A percentile compares a stretch with the other conserved stretches of the same genome.
Conservation (phyloP, 2,888 invertebrate species). For the Petrophora chlorosata region DNA sequence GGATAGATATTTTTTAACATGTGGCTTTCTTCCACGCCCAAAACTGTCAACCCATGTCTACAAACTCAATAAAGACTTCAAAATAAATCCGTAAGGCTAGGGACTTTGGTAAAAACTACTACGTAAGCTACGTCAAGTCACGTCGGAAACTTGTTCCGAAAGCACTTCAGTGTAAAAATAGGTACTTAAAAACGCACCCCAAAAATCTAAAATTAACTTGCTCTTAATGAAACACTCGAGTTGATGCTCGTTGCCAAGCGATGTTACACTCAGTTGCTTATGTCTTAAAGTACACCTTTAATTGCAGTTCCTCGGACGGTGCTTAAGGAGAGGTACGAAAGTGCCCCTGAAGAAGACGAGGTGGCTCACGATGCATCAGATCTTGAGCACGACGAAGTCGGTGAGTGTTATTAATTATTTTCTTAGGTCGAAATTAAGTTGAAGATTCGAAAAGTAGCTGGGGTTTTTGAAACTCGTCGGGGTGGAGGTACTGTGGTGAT, state of each 20-base stretch:
- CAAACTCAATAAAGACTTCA: slow-evolving; percentile 40
- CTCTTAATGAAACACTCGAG: slow-evolving; percentile 54
- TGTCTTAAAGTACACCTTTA: slow-evolving; percentile 53
- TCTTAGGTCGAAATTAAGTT: too few relatives aligned
- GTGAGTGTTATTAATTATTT: slow-evolving; percentile 67
- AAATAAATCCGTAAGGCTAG: slow-evolving; percentile 37
- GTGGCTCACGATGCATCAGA: slow-evolving; percentile 81
- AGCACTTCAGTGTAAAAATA: slow-evolving; percentile 58
- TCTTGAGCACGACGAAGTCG: slow-evolving; percentile 79
- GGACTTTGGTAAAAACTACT: slow-evolving; percentile 45
- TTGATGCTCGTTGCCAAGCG: slow-evolving; percentile 3
- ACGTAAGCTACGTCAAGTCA: slow-evolving; percentile 47
- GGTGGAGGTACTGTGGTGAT: too few relatives aligned
- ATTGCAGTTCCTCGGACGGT: slow-evolving; percentile 91
- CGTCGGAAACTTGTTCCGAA: slow-evolving; percentile 47
- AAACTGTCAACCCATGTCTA: slow-evolving; percentile 43
- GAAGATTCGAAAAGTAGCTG: too few relatives aligned
- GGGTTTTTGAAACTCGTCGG: too few relatives aligned
- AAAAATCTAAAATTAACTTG: slow-evolving; percentile 72
- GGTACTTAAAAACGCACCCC: slow-evolving; percentile 57
- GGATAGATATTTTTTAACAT: slow-evolving; percentile 18
- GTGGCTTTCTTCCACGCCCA: slow-evolving; percentile 27
- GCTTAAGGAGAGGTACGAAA: slow-evolving; percentile 91
- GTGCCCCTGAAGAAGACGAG: slow-evolving; percentile 91
- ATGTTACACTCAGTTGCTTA: slow-evolving; percentile 40